A percentile compares a stretch with the other conserved stretches of the same genome.
These are phyloP conservation scores for Diploptera punctata DNA, from an alignment of 2,888 invertebrate genomes.

Conservation along the genomic window DNA sequence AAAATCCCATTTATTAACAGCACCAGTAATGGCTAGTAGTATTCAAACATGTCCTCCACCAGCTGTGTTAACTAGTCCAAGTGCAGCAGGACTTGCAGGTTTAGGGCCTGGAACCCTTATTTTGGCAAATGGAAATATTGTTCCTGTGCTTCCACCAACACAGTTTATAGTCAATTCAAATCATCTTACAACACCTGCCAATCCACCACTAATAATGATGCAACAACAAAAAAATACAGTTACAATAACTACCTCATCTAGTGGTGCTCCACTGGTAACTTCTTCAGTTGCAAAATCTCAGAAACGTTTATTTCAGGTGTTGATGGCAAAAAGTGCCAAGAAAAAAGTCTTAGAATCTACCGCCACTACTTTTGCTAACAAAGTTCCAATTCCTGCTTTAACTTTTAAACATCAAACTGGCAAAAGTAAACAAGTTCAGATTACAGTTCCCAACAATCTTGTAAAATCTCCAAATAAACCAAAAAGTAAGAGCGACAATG, in stretches of 20 bases:
- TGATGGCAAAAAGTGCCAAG: conserved; percentile 33
- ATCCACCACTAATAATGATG: conserved; percentile 29
- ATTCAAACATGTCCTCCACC: conserved; percentile 28
- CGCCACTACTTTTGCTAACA: conserved; percentile 46
- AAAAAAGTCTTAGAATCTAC: conserved; percentile 42
- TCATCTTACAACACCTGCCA: background rate
- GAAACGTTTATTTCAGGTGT: conserved; percentile 20
- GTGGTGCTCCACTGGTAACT: background rate
- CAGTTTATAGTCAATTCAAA: conserved; percentile 27
- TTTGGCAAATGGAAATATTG: conserved; percentile 53
- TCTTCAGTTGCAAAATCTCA: conserved; percentile 10
- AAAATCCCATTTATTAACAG: conserved; percentile 29
- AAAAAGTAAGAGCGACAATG: background rate
- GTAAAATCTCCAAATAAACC: background rate
- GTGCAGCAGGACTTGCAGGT: conserved; percentile 13
- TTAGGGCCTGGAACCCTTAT: conserved; percentile 54
- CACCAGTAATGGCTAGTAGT: conserved; percentile 36
- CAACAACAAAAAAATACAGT: conserved; percentile 26
- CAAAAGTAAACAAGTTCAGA: background rate
- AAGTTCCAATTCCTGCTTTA: conserved; percentile 49
- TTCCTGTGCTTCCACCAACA: conserved; percentile 50
- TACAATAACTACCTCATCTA: conserved; percentile 21
- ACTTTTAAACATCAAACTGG: conserved; percentile 22
- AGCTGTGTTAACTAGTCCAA: background rate
- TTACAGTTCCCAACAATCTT: background rate